Conservation (phyloP, 1,140 invertebrate species). For the Diorhabda carinulata region DNA sequence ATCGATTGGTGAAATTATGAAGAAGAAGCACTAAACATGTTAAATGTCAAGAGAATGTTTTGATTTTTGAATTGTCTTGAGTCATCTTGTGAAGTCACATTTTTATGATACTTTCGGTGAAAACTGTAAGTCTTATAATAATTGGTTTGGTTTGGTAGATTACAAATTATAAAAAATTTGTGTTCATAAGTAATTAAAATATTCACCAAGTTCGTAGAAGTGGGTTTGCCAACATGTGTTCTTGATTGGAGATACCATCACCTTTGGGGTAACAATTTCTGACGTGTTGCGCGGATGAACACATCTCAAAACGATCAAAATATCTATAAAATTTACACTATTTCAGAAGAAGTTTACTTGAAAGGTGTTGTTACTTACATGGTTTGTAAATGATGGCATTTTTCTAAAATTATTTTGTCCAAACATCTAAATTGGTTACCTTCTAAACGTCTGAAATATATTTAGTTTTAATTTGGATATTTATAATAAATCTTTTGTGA, state of each 20-base stretch:
- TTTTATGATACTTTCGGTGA: no score
- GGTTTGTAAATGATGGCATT: constrained; percentile 48
- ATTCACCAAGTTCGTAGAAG: constrained; percentile 53
- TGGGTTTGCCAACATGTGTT: constrained; percentile 59
- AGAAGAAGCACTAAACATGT: no score
- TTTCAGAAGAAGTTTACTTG: neutral
- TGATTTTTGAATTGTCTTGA: no score
- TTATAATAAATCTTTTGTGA: no score
- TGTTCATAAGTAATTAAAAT: neutral
- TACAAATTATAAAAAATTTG: no score
- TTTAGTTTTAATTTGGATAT: no score
- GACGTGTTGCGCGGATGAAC: constrained; percentile 56
- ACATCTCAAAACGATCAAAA: constrained; percentile 61
- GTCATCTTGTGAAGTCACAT: no score
- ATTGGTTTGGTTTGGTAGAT: no score
- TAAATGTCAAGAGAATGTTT: no score
- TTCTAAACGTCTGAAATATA: constrained; percentile 45
- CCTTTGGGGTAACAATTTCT: constrained; percentile 57
- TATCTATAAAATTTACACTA: constrained; percentile 49
- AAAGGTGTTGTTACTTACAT: constrained; percentile 47
- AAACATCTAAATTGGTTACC: constrained; percentile 49
- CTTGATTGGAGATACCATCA: constrained; percentile 58
- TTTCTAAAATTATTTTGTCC: constrained; percentile 47
- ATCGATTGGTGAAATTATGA: no score
- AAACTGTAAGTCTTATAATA: no score